phyloP scores from a whole-genome alignment of 2,113 vertebrate species.

The Kryptolebias marmoratus region DNA sequence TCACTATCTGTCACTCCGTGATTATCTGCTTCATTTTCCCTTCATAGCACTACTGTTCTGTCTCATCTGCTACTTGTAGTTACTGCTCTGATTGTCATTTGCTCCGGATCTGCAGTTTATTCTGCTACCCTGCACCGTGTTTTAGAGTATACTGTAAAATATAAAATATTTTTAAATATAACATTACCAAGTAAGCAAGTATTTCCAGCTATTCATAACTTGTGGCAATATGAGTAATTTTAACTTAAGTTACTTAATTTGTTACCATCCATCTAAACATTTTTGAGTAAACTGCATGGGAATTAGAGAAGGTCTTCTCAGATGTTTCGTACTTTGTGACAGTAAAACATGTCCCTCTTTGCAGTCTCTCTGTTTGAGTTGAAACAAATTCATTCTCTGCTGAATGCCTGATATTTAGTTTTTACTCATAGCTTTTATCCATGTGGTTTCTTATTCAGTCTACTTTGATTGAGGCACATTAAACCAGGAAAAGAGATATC shows the following conservation, averaged over 20 bases:
- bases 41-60: slow-evolving; percentile 13
- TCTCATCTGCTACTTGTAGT: slow-evolving; percentile 31
- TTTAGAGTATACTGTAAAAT: not conserved
- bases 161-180: no score
- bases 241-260: no score
- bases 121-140: not conserved
- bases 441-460: not conserved
- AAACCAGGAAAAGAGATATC: slow-evolving; percentile 2
- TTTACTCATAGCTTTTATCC: slow-evolving; percentile 44
- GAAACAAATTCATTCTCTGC: slow-evolving; percentile 4
- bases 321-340: no score
- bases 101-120: slow-evolving; percentile 5
- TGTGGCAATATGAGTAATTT: no score
- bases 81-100: slow-evolving; percentile 14
- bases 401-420: slow-evolving; percentile 7
- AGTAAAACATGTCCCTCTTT: no score
- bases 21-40: slow-evolving; percentile 24
- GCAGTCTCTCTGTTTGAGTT: slow-evolving; percentile 9
- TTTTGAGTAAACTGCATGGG: no score
- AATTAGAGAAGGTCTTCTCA: no score
- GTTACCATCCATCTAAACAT: no score
- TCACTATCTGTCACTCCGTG: slow-evolving; percentile 47
- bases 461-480: not conserved
- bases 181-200: no score
- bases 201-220: no score